Percentiles rank a stretch among this genome's conserved stretches.
These are phyloP conservation scores for Calliscelio sp. DNA, from an alignment of 2,888 invertebrate species.

Conservation along the genomic window DNA sequence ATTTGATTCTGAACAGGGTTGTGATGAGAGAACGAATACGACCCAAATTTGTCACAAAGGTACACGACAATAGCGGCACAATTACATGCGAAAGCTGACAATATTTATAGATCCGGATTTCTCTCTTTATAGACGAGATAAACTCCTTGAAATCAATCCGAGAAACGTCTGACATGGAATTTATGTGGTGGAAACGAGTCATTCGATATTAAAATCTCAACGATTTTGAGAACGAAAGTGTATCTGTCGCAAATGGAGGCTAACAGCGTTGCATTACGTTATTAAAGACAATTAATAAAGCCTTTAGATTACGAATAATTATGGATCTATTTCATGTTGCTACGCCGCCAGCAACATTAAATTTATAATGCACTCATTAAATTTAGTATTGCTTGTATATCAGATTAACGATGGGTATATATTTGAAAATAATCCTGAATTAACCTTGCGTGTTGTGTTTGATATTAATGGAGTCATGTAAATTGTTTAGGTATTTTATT, in stretches of 20 bases:
- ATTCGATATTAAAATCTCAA: slow-evolving; percentile 20
- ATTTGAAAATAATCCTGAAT: too few relatives aligned
- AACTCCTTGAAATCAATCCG: slow-evolving; percentile 33
- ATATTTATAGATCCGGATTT: slow-evolving; percentile 42
- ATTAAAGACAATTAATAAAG: background rate
- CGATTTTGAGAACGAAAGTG: slow-evolving; percentile 19
- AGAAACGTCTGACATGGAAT: slow-evolving; percentile 34
- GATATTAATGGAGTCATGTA: too few relatives aligned
- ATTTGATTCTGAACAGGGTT: too few relatives aligned
- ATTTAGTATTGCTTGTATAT: too few relatives aligned
- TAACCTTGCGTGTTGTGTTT: too few relatives aligned
- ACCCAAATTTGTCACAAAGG: slow-evolving; percentile 20
- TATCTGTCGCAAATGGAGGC: background rate
- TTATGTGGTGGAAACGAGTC: background rate
- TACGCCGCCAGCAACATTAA: too few relatives aligned
- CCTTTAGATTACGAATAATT: too few relatives aligned
- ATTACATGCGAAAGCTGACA: slow-evolving; percentile 36
- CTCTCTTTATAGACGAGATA: slow-evolving; percentile 25
- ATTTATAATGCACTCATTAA: too few relatives aligned
- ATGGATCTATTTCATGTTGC: too few relatives aligned
- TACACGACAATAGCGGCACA: slow-evolving; percentile 17
- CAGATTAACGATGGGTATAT: too few relatives aligned
- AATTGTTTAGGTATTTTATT: too few relatives aligned
- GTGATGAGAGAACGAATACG: slow-evolving; percentile 3
- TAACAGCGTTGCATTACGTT: background rate